Conservation (phyloP, 53 echinoderm and acorn worm species). For the Echinarachnius parma region DNA sequence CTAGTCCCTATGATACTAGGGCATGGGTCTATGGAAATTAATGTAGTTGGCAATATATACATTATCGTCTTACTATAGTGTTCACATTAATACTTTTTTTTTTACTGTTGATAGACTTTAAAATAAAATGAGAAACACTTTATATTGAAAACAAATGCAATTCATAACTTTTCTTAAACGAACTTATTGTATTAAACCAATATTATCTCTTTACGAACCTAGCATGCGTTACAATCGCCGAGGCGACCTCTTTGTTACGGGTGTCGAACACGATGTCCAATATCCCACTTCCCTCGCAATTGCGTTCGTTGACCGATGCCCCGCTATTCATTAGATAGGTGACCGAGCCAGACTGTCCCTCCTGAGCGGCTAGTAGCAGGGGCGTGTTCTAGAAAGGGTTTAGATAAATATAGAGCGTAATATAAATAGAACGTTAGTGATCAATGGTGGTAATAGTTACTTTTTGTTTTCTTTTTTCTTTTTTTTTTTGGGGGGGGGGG, state of each 20-base stretch:
- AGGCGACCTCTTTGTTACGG: conserved; percentile 75
- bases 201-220: too few relatives aligned
- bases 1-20: too few relatives aligned
- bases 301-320: conserved; percentile 45
- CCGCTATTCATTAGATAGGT: conserved; percentile 59
- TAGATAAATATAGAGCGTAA: neutral
- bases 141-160: too few relatives aligned
- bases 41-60: too few relatives aligned
- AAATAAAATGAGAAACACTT: too few relatives aligned
- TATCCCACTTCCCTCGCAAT: conserved; percentile 45
- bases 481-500: neutral
- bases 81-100: too few relatives aligned
- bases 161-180: too few relatives aligned
- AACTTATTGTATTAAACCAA: too few relatives aligned
- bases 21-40: too few relatives aligned
- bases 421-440: neutral
- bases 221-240: conserved; percentile 63
- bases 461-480: neutral
- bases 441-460: neutral
- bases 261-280: conserved; percentile 61
- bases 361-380: conserved; percentile 57
- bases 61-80: too few relatives aligned
- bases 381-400: conserved; percentile 60
- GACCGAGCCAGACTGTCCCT: conserved; percentile 54
- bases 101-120: too few relatives aligned